Base-by-base conservation (phyloP, 2,797 vertebrate genomes). In the Sebastes kiyomatsui region DNA sequence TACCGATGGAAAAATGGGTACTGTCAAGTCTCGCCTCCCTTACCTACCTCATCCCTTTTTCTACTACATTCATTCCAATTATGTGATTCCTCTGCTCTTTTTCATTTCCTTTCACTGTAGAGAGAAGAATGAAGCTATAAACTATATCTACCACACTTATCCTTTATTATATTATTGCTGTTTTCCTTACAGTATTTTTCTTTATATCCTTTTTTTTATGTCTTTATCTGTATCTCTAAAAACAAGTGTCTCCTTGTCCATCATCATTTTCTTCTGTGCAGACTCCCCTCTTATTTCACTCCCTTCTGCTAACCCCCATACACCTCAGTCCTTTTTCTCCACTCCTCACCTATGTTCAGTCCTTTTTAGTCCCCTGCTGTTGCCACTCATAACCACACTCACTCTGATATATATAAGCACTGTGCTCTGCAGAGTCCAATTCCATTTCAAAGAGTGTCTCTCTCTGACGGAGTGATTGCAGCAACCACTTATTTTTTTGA, bases 51-150 rank as follows among this genome's bases (percentile, higher is more conserved):
- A 42, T 10, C 28, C 72, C 28, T 68, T 82, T 71, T 67, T 62
- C 27, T 58, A 28, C 56, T 14, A 49, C 33, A 81, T 73, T 74
- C 52, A 67, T 62, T 83, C 11, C 23, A 54, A 22, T 69, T 9
- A 69, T 58, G 42, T 25, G n/a, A 75, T 71, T 61, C 25, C 5
- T 42, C 13, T 33, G 23, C n/a, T 27, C 28, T 49, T 55, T 73
- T 60, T 23, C 22, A 61, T 72, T 69, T 68, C 32, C 27, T 52
- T 54, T 72, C 22, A 59, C 25, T 61, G 18, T 16, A 49, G 28
- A 71, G 18, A 71, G 42, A 83, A 62, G 72, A 77, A 74, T 35
- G 38, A 67, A 60, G 58, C 67, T 78, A 56, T 80, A 80, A 67
- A 16, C 38, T 75, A 32, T 23, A 66, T 82, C 49, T 52, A 30